Base-by-base conservation (phyloP, 1,140 invertebrate genomes). In the Chionoecetes opilio region DNA sequence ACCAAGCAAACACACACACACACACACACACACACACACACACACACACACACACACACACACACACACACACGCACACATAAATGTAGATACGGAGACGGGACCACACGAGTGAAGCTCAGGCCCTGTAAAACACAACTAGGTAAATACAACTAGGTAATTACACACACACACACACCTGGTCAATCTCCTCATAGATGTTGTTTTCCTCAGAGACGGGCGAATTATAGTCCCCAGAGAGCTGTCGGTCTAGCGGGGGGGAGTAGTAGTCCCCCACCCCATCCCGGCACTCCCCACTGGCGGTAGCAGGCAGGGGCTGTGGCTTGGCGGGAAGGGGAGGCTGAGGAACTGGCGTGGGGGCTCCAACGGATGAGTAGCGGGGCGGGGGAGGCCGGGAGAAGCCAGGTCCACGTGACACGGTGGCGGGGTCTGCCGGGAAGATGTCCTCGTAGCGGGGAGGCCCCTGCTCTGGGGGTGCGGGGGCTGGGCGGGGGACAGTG, bases 151-250 rank as follows among this genome's bases (percentile, higher is more conserved):
- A 9, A 2, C 46, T 53, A 53, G 11, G 21, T 9, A n/a, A 11
- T n/a, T 21, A 75, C 21, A 75, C 1, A 26, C 35, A 29, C 35
- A 41, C 29, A 85, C 84, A 21, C 32, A 95, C 94, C 90, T 95
- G 94, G 32, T 92, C 94, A 92, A 95, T 95, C 38, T 95, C 94
- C 86, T 95, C 94, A 87, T 95, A 95, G 2, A 95, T 95, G 35
- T 95, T 95, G 82, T 75, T 38, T 85, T 95, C 94, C 38, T 95
- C 94, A 35, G 94, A 86, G 26, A 95, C 82, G 1, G 94, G 94
- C 14, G 94, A 95, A 35, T 92, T 95, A n/a, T 95, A 95, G 35
- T 95, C 94, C 63, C 87, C 87, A 31, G 94, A 95, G 41, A 53
- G 94, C 34, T 87, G 94, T 6, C 90, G 32, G 41, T 95, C 94